Percentiles rank a stretch among this genome's conserved stretches.
These are phyloP conservation scores for Dipodomys spectabilis DNA, from an alignment of 2,113 vertebrate genomes.

Conservation along the genomic window DNA sequence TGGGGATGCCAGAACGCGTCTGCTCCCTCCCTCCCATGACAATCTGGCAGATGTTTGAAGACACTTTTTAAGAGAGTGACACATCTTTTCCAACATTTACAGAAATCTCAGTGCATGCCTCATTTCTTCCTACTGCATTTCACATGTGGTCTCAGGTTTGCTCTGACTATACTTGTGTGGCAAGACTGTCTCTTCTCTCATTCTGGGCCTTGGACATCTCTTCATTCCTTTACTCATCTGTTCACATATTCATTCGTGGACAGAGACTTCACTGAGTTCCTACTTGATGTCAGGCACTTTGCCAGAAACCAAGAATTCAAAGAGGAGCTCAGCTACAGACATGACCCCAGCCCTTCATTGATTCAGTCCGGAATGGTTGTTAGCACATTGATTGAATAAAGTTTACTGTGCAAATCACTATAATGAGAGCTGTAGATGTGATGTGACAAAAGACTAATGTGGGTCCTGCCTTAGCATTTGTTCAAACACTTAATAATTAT, in stretches of 20 bases:
- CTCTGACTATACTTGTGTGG: neutral
- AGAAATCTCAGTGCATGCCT: neutral
- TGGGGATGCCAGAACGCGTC: neutral
- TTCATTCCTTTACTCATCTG: neutral
- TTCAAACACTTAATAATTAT: neutral
- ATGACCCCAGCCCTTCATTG: neutral
- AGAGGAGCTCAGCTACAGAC: neutral
- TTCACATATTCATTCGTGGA: neutral
- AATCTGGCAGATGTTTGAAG: conserved; percentile 63
- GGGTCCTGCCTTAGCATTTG: neutral
- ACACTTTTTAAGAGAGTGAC: conserved; percentile 47
- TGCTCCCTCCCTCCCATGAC: conserved; percentile 46
- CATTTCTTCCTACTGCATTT: neutral
- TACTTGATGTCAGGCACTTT: neutral
- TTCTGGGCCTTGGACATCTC: neutral
- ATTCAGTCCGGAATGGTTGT: neutral
- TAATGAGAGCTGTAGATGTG: neutral
- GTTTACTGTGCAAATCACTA: neutral
- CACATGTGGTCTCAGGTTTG: neutral
- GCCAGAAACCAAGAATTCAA: neutral
- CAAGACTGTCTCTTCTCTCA: neutral
- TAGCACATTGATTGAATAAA: neutral
- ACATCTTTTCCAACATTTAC: conserved; percentile 29
- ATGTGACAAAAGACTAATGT: neutral
- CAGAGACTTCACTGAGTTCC: neutral